A percentile compares a stretch with the other conserved stretches of the same genome.
Evolutionary conservation across 2,797 vertebrate genomes (phyloP).

Genomic region (Liasis olivaceus): DNA sequence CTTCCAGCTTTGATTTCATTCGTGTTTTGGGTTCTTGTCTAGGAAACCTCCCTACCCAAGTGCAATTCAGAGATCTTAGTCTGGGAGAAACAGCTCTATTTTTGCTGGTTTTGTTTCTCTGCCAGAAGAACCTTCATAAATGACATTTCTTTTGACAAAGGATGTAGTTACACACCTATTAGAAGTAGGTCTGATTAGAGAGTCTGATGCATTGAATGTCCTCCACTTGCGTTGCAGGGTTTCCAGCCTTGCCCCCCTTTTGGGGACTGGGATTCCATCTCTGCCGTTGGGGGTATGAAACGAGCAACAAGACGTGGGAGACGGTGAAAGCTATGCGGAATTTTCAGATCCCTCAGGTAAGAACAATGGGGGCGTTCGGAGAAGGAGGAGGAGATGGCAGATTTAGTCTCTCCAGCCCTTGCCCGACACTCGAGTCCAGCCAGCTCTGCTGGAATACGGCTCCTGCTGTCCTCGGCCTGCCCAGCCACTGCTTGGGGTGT

Average conservation of each 20-base stretch:
- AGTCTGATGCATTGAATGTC: neutral
- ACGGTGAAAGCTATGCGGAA: conserved; percentile 82
- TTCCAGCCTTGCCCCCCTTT: conserved; percentile 85
- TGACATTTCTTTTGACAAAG: neutral
- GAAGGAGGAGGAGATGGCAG: neutral
- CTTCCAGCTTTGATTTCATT: neutral
- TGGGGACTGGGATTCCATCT: conserved; percentile 91
- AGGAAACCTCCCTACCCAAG: no score
- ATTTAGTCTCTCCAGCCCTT: neutral
- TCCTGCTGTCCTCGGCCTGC: neutral
- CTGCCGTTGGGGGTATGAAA: conserved; percentile 87
- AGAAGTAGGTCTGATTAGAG: neutral
- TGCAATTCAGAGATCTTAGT: neutral
- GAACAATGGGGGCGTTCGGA: no score
- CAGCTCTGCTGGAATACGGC: no score
- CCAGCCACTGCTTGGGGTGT: neutral
- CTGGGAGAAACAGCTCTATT: neutral
- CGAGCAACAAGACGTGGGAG: conserved; percentile 83
- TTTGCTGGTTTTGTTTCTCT: neutral
- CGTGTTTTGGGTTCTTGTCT: no score
- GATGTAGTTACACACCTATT: neutral
- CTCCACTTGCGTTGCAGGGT: conserved; percentile 53
- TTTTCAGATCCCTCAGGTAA: conserved; percentile 86
- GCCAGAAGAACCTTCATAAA: neutral
- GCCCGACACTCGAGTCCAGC: neutral